phyloP scores from a whole-genome alignment of 2,113 vertebrate genomes.

The Proterorhinus semilunaris region DNA sequence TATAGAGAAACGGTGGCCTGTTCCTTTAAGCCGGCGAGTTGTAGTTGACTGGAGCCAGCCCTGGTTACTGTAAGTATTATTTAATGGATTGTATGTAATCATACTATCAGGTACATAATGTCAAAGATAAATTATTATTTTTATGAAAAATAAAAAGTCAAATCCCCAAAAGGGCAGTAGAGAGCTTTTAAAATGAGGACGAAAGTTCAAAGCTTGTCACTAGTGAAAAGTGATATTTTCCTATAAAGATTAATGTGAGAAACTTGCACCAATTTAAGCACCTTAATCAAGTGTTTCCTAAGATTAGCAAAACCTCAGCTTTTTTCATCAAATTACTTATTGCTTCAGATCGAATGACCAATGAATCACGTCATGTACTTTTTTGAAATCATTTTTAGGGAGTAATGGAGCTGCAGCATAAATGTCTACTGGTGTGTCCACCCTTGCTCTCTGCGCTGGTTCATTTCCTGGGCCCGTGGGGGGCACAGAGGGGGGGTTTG shows the following conservation, averaged over 20 bases:
- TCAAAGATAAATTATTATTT: too few species aligned
- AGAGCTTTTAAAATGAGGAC: background rate
- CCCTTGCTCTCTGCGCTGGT: slow-evolving; percentile 42
- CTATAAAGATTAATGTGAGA: background rate
- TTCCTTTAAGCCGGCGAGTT: too few species aligned
- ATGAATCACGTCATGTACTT: slow-evolving; percentile 21
- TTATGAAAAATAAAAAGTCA: background rate
- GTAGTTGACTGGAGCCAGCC: too few species aligned
- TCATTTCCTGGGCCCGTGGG: slow-evolving; percentile 63
- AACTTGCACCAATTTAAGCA: background rate
- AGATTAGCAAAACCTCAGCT: slow-evolving; percentile 12
- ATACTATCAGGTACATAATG: too few species aligned
- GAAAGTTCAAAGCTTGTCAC: too few species aligned
- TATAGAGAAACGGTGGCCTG: too few species aligned
- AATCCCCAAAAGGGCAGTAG: background rate
- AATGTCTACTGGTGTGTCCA: slow-evolving; percentile 23
- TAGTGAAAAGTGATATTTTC: background rate
- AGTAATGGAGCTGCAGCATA: slow-evolving; percentile 40
- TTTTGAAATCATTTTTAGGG: slow-evolving; percentile 29
- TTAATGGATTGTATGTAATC: too few species aligned
- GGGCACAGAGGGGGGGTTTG: slow-evolving; percentile 59
- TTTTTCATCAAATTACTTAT: slow-evolving; percentile 11
- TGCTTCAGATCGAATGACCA: slow-evolving; percentile 40
- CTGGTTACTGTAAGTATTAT: too few species aligned
- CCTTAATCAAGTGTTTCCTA: background rate